These are phyloP conservation scores for Flabesymbios commensalis DNA, from an alignment of 2,888 invertebrate species.

Conservation along the genomic window DNA sequence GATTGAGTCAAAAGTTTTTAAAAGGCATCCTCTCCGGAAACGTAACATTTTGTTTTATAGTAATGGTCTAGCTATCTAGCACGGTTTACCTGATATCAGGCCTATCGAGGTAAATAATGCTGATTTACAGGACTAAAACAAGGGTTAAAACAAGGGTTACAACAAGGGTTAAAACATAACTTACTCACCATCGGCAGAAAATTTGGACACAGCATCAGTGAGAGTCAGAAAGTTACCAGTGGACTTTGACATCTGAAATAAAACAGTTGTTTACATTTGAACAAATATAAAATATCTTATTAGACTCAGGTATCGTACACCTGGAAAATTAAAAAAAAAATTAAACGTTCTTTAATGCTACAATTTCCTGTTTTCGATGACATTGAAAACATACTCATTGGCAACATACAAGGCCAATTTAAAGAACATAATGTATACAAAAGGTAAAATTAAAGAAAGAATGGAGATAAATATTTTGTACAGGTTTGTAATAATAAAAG, in stretches of 20 bases:
- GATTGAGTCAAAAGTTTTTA: no score
- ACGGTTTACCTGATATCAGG: no score
- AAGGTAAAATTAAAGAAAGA: background rate
- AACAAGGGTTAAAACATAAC: no score
- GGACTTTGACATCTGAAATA: slow-evolving; percentile 90
- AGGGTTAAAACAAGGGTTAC: no score
- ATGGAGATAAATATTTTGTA: no score
- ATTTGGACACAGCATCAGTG: slow-evolving; percentile 84
- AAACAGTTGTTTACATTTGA: background rate
- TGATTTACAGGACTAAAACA: no score
- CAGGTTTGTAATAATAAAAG: no score
- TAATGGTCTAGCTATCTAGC: no score
- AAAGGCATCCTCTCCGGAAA: no score
- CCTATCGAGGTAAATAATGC: no score
- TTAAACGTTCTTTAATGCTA: background rate
- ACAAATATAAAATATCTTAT: background rate
- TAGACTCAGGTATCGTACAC: background rate
- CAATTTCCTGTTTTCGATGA: background rate
- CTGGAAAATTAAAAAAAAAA: background rate
- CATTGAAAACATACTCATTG: background rate
- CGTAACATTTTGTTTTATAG: no score
- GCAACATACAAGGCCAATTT: background rate
- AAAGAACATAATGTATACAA: background rate
- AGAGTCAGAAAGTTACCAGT: slow-evolving; percentile 98
- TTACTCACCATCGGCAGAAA: slow-evolving; percentile 87